Conservation (phyloP, 2,797 vertebrate genomes). For the Serranus cabrilla region DNA sequence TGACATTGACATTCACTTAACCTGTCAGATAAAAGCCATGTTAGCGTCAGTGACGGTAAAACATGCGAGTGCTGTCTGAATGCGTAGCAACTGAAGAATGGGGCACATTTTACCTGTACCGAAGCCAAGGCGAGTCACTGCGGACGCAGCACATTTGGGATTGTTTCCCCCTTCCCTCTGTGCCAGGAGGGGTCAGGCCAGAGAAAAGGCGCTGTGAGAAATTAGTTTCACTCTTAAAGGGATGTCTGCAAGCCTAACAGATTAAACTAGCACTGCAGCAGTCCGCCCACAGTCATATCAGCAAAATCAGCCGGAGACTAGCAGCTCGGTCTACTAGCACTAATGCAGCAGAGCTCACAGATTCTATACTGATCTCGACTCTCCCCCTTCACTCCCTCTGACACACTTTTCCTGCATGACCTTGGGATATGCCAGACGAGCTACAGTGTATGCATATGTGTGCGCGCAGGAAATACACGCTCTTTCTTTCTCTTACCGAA, state of each 20-base stretch:
- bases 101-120: conserved; percentile 37
- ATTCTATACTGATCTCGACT: conserved; percentile 61
- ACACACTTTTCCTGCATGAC: conserved; percentile 79
- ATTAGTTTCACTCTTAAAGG: conserved; percentile 74
- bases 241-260: conserved; percentile 68
- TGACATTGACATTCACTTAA: conserved; percentile 68
- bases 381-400: conserved; percentile 59
- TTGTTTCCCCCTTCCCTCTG: conserved; percentile 64
- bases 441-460: conserved; percentile 52
- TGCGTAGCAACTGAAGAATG: conserved; percentile 30
- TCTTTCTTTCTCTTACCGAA: conserved; percentile 25
- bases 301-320: conserved; percentile 70
- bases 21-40: conserved; percentile 68
- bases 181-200: conserved; percentile 58
- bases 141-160: conserved; percentile 68
- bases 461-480: background rate
- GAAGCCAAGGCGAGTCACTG: conserved; percentile 54
- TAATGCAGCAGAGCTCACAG: conserved; percentile 68
- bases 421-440: conserved; percentile 74
- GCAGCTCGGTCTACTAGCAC: conserved; percentile 53
- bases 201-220: conserved; percentile 65
- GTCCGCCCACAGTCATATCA: conserved; percentile 71
- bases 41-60: conserved; percentile 51
- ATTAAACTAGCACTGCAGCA: conserved; percentile 71
- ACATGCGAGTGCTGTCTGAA: conserved; percentile 41